Evolutionary conservation across 2,113 vertebrate genomes (phyloP).

Genomic region (Ancistrus triradiatus): DNA sequence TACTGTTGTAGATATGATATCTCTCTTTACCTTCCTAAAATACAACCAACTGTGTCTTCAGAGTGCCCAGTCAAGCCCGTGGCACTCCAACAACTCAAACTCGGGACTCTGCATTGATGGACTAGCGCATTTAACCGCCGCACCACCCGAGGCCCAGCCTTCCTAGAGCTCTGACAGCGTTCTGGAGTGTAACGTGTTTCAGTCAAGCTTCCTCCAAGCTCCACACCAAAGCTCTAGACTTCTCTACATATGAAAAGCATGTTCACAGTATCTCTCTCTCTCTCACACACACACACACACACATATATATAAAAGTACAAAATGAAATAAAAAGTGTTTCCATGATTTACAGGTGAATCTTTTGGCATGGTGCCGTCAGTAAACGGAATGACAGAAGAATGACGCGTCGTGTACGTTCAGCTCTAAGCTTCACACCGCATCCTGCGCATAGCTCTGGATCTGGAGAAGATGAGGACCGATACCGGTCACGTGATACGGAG

Average conservation of each 20-base stretch:
- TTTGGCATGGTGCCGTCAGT: slow-evolving; percentile 1
- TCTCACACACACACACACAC: too few relatives aligned
- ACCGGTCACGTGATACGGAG: not conserved
- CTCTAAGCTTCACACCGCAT: slow-evolving; percentile 5
- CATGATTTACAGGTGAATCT: slow-evolving; percentile 24
- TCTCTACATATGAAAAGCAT: slow-evolving; percentile 28
- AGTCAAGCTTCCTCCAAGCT: slow-evolving; percentile 7
- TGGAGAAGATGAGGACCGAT: not conserved
- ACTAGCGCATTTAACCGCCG: too few relatives aligned
- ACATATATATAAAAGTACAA: slow-evolving; percentile 16
- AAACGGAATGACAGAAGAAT: not conserved
- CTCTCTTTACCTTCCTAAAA: too few relatives aligned
- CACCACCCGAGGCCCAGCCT: too few relatives aligned
- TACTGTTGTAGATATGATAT: too few relatives aligned
- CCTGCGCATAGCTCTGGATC: not conserved
- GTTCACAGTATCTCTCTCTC: slow-evolving; percentile 28
- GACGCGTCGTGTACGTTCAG: not conserved
- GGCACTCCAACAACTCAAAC: too few relatives aligned
- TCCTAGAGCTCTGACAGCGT: too few relatives aligned
- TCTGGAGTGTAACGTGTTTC: too few relatives aligned
- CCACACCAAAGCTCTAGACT: slow-evolving; percentile 23
- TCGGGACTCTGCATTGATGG: too few relatives aligned
- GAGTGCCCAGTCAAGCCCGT: too few relatives aligned
- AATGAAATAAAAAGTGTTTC: slow-evolving; percentile 24
- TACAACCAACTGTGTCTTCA: too few relatives aligned